A percentile compares a stretch with the other conserved stretches of the same genome.
Evolutionary conservation across 2,797 vertebrate genomes (phyloP).

Genomic region (Ctenopoma multispine): DNA sequence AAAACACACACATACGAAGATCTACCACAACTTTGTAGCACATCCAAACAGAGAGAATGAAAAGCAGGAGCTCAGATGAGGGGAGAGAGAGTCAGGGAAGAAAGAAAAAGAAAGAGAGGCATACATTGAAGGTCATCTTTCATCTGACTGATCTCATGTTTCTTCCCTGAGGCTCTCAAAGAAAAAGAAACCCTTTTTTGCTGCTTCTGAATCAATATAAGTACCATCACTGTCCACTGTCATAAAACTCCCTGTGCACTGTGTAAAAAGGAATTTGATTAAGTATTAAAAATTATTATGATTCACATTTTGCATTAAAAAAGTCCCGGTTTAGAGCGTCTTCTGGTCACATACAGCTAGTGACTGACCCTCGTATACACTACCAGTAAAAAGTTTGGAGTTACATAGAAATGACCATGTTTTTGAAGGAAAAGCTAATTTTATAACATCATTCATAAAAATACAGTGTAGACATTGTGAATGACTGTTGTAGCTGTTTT

Average conservation of each 20-base stretch:
- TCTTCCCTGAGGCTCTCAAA: slow-evolving; percentile 57
- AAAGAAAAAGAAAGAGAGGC: slow-evolving; percentile 36
- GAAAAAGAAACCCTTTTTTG: slow-evolving; percentile 63
- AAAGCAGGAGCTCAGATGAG: slow-evolving; percentile 9
- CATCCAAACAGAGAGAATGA: slow-evolving; percentile 60
- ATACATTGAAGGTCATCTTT: slow-evolving; percentile 62
- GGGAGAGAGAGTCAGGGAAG: background rate
- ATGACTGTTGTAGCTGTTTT: no score
- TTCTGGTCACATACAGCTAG: background rate
- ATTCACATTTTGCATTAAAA: background rate
- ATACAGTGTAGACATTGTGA: no score
- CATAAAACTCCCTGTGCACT: slow-evolving; percentile 2
- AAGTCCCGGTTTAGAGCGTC: background rate
- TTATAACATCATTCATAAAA: no score
- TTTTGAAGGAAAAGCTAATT: no score
- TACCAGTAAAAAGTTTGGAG: no score
- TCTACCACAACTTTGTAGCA: slow-evolving; percentile 80
- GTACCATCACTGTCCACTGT: slow-evolving; percentile 8
- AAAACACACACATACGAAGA: slow-evolving; percentile 17
- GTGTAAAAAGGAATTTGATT: slow-evolving; percentile 10
- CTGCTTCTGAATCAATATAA: slow-evolving; percentile 54
- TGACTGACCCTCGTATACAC: no score
- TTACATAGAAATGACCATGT: no score
- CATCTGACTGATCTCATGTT: slow-evolving; percentile 68
- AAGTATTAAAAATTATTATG: background rate